Base-by-base conservation (phyloP, 2,888 invertebrate species). In the Sturmia bella region DNA sequence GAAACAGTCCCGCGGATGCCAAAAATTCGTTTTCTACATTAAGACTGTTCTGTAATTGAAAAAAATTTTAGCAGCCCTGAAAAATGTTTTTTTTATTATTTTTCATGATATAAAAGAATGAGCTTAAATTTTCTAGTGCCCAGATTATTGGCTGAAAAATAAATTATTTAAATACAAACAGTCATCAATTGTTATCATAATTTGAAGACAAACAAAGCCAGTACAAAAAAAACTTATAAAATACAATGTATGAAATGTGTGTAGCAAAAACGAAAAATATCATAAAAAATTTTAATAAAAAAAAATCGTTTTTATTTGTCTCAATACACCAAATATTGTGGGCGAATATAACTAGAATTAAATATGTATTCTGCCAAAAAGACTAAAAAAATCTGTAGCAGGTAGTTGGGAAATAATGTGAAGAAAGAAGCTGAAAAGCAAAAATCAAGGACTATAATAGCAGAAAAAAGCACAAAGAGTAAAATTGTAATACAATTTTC, bases 401-500 rank as follows among this genome's bases (percentile, higher is more conserved):
- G 48, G 50, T 59, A 41, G 17, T 17, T 41, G 12, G 7, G 32
- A 17, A 19, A 27, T 6, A 50, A 13, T 50, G 5, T 17, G 7
- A 4, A 0, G 5, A 11, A 17, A 50, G 37, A 32, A n/a, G 9
- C 1, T n/a, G 19, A 37, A 17, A 50, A 24, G 11, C 6, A 63
- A 52, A 54, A 11, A 7, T 32, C 17, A 63, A 32, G 5, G 13
- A n/a, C 9, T n/a, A 17, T 7, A 27, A 12, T n/a, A n/a, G n/a
- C n/a, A n/a, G n/a, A n/a, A 1, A 43, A n/a, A 59, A 1, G 39
- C 3, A 74, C 45, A 72, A 45, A 6, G n/a, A 32, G 21, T 19
- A 37, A 39, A 13, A 64, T 48, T 48, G 24, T 64, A 27, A 54
- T 45, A 63, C 73, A 45, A 63, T 52, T 63, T 54, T 43, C 52